Evolutionary conservation across 2,113 vertebrate genomes (phyloP).

Genomic region (Protobothrops mucrosquamatus): DNA sequence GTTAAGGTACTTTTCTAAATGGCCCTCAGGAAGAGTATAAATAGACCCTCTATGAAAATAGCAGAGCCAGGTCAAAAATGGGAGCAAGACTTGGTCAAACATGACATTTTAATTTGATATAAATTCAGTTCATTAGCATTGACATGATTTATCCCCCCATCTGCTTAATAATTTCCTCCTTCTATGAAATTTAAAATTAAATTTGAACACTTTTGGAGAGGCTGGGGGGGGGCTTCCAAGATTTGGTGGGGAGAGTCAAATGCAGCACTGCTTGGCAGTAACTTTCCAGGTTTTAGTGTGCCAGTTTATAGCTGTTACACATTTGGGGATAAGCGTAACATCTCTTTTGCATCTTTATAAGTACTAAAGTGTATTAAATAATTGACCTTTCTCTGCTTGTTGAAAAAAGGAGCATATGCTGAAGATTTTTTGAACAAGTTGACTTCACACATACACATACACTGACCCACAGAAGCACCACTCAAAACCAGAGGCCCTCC

Average conservation of each 20-base stretch:
- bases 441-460: not conserved
- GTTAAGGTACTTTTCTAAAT: not conserved
- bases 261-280: not conserved
- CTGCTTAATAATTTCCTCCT: not conserved
- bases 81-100: not conserved
- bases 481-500: conserved; percentile 9
- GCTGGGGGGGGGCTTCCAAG: too few species aligned
- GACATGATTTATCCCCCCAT: not conserved
- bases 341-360: not conserved
- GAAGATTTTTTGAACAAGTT: not conserved
- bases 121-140: not conserved
- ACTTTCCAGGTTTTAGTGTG: not conserved
- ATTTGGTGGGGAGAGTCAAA: not conserved
- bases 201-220: not conserved
- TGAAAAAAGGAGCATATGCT: not conserved
- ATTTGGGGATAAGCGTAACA: not conserved
- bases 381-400: not conserved
- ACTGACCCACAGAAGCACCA: not conserved
- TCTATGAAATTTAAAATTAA: not conserved
- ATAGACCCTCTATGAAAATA: not conserved
- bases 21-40: not conserved
- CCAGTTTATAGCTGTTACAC: not conserved
- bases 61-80: not conserved
- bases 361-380: not conserved
- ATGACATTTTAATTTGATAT: not conserved